Evolutionary conservation across 2,797 vertebrate genomes (phyloP), one percentile per base, ranked within the genome.

Genomic region (Enteromius fasciolatus): DNA sequence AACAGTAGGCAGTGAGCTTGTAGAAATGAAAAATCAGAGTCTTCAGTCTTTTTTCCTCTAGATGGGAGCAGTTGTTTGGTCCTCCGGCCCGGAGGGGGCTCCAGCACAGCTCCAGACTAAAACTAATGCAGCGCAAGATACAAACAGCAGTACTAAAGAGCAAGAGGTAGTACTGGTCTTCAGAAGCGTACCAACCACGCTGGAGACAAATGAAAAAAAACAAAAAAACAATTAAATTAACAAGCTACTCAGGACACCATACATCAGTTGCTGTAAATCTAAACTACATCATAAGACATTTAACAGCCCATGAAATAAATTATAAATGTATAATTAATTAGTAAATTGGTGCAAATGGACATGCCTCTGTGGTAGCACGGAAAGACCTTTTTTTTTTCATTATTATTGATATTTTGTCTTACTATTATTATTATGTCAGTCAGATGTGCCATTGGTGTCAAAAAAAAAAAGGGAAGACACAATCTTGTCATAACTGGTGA

Each of bases 141-240:
- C 96, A 96, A 36, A 99, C 95, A 0, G 97, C 97, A 41, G 96
- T 89, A 0, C 97, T 96, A 93, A 99, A 99, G 80, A 97, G 94
- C 25, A 99, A 94, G 87, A 99, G 90, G 85, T 96, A 97, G 89
- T 96, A 97, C 76, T 97, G 95, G 1, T 94, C 96, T 86, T 99
- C 97, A 0, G 93, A 96, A 86, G 91, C 28, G 0, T 98, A 98
- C 97, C 97, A 99, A 83, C 89, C 86, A 90, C 94, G 96, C 98
- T 99, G 93, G n/a, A 70, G 18, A 81, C 15, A 68, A 15, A 54
- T 23, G 8, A 69, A 57, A 28, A 28, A 9, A 33, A 48, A 2
- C 1, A 11, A 44, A 11, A 41, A n/a, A 11, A 63, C 0, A 9
- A 36, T 39, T 31, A 4, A 23, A 8, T 36, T 14, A 61, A 36